These are phyloP conservation scores for Notamacropus eugenii DNA, from an alignment of 2,797 vertebrate species.

Conservation along the genomic window DNA sequence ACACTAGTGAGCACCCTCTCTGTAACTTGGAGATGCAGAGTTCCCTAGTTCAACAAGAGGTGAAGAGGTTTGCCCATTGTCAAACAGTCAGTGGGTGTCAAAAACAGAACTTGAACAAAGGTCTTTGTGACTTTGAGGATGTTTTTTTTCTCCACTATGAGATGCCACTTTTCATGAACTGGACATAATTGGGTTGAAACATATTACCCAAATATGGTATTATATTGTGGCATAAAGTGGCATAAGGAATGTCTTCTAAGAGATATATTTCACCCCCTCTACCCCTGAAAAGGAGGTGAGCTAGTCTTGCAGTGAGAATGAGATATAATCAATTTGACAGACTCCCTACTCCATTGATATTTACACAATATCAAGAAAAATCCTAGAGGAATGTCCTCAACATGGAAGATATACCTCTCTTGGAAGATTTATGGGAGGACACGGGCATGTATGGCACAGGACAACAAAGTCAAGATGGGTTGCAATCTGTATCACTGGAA, in stretches of 20 bases:
- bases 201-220: no score
- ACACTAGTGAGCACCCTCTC: no score
- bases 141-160: neutral
- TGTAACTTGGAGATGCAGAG: neutral
- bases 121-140: neutral
- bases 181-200: no score
- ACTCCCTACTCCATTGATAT: no score
- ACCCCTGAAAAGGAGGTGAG: no score
- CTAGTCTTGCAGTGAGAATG: no score
- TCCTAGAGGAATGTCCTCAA: neutral
- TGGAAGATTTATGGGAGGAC: neutral
- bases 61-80: neutral
- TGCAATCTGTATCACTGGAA: neutral
- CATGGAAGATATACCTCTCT: neutral
- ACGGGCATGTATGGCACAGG: neutral
- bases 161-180: neutral
- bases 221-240: no score
- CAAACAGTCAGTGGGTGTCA: neutral
- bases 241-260: no score
- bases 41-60: neutral
- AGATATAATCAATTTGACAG: no score
- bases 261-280: no score
- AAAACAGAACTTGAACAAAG: neutral
- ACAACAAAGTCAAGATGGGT: neutral
- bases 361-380: neutral